Evolutionary conservation across 2,888 invertebrate genomes (phyloP).

Genomic region (Epinotia ramella): DNA sequence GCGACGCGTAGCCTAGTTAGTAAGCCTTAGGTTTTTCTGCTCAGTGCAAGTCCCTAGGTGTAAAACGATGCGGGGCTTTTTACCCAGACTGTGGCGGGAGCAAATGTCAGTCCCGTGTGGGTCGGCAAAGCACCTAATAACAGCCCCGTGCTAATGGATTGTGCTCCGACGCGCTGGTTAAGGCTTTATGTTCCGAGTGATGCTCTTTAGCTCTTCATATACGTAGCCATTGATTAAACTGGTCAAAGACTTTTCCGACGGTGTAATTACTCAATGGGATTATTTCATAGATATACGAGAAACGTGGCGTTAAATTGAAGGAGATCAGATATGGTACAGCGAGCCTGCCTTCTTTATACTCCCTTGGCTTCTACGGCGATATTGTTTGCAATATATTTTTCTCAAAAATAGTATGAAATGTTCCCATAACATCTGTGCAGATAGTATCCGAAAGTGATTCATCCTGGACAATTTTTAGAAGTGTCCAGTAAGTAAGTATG

Average conservation of each 20-base stretch:
- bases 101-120: slow-evolving; percentile 64
- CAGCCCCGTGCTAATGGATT: slow-evolving; percentile 69
- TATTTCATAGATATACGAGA: not conserved
- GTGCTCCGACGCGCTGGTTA: slow-evolving; percentile 56
- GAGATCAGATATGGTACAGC: slow-evolving; percentile 1
- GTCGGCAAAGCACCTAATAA: slow-evolving; percentile 61
- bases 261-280: slow-evolving; percentile 30
- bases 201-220: slow-evolving; percentile 43
- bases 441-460: too few species aligned
- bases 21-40: slow-evolving; percentile 27
- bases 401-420: too few species aligned
- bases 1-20: not conserved
- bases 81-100: slow-evolving; percentile 60
- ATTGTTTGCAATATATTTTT: not conserved
- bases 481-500: too few species aligned
- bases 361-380: not conserved
- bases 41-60: slow-evolving; percentile 23
- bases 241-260: slow-evolving; percentile 29
- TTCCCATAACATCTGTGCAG: too few species aligned
- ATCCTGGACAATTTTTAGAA: too few species aligned
- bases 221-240: slow-evolving; percentile 44
- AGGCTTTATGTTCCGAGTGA: slow-evolving; percentile 44
- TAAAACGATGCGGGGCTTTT: slow-evolving; percentile 51
- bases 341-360: not conserved
- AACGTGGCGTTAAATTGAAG: not conserved